Conservation (phyloP, 2,888 invertebrate genomes). For the Ormia ochracea region DNA sequence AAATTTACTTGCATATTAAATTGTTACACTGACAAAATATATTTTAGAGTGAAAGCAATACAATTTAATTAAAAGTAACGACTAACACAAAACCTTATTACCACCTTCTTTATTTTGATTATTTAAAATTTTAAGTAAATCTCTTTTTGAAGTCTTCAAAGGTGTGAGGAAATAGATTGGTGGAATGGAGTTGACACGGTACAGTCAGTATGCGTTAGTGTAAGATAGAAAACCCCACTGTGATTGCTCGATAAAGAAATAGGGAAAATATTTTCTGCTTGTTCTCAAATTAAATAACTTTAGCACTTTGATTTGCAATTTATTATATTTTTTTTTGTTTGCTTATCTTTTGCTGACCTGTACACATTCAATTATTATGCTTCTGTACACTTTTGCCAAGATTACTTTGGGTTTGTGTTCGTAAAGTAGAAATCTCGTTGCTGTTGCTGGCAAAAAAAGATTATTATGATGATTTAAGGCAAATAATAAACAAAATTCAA, state of each 20-base stretch:
- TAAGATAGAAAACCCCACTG: no score
- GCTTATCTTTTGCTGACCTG: constrained; percentile 50
- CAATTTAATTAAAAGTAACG: background rate
- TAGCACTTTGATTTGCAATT: constrained; percentile 14
- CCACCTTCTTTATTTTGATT: no score
- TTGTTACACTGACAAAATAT: background rate
- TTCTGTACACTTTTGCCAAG: constrained; percentile 51
- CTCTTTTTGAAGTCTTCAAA: no score
- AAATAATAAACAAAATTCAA: constrained; percentile 44
- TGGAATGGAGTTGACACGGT: no score
- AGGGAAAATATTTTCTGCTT: background rate
- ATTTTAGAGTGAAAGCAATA: background rate
- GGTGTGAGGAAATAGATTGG: no score
- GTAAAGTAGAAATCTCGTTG: background rate
- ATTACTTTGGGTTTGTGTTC: background rate
- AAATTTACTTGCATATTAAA: background rate
- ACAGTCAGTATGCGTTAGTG: no score
- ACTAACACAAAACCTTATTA: background rate
- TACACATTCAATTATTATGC: constrained; percentile 46
- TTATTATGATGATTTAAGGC: constrained; percentile 61
- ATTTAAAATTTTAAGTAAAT: no score
- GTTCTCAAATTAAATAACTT: background rate
- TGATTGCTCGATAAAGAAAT: no score
- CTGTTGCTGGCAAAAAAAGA: constrained; percentile 57
- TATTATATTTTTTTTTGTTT: background rate